Evolutionary conservation across 2,797 vertebrate species (phyloP), one percentile per base, ranked within the genome.

Genomic region (Schizopygopsis pylzovi): DNA sequence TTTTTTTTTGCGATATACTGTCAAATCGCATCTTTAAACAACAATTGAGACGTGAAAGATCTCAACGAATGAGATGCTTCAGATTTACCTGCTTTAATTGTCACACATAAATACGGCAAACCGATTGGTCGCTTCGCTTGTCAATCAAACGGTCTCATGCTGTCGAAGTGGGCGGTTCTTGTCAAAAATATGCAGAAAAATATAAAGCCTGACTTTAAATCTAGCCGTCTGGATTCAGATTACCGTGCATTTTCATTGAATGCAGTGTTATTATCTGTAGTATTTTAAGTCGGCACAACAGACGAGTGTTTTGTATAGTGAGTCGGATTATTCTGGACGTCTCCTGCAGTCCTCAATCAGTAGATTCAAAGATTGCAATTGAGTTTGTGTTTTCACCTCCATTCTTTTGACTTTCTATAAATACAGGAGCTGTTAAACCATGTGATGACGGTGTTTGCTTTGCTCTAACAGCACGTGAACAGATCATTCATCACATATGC

Each of bases 401-500:
- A 20, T 75, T 75, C 77, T 65, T 56, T 33, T 82, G 28, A 77
- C 61, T 49, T 68, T 1, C 37, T 78, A 15, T 78, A 78, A 78
- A 84, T 56, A 56, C 7, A 6, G 37, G 73, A 68, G 1, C 11
- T 56, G 49, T 45, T 45, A n/a, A 33, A 70, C 2, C 39, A 70
- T 15, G 73, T 65, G 82, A 76, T 25, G 6, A 20, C 6, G 0
- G 16, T 16, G 61, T 84, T 68, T 43, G 28, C 61, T 78, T 18
- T 78, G 61, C 45, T 41, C 15, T 43, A 33, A 25, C 12, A 25
- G 28, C 54, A 13, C 10, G 41, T 4, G 37, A 73, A 33, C 79
- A 33, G 18, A 81, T 49, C 70, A 28, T 28, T 28, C 28, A 28
- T 28, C 28, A 28, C 28, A 28, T 28, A 28, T 1, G 28, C 28